Percentiles rank a stretch among this genome's conserved stretches.
Evolutionary conservation across 1,140 invertebrate species (phyloP).

Genomic region (Maconellicoccus hirsutus): DNA sequence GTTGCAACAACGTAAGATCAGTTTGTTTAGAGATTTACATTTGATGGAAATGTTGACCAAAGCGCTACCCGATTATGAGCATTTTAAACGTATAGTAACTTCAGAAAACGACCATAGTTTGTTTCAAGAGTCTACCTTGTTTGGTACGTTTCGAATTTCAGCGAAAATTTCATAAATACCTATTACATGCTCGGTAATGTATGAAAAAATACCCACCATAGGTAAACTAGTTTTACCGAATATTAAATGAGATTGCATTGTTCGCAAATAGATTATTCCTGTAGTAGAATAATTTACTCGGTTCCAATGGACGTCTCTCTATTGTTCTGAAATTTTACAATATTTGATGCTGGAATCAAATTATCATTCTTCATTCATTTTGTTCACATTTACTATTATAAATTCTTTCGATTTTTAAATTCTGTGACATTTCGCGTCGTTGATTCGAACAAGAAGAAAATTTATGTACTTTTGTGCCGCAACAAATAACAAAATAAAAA

Average conservation of each 20-base stretch:
- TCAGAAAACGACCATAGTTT: not conserved
- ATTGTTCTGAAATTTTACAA: not conserved
- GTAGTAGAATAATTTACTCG: too few relatives aligned
- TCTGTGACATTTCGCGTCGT: too few relatives aligned
- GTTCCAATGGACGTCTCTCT: not conserved
- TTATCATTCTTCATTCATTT: too few relatives aligned
- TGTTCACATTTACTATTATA: too few relatives aligned
- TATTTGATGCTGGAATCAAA: too few relatives aligned
- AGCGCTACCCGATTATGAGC: not conserved
- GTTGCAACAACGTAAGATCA: slow-evolving; percentile 52
- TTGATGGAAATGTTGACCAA: slow-evolving; percentile 34
- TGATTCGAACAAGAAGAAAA: too few relatives aligned
- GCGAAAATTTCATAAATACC: too few relatives aligned
- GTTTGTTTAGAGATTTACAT: slow-evolving; percentile 59
- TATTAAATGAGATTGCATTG: not conserved
- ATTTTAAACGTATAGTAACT: not conserved
- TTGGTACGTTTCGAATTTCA: not conserved
- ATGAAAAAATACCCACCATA: not conserved
- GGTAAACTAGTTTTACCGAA: not conserved
- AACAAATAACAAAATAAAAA: too few relatives aligned
- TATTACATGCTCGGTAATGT: too few relatives aligned
- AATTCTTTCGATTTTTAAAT: too few relatives aligned
- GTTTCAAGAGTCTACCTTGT: not conserved
- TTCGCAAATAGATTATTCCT: not conserved
- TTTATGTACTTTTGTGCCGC: too few relatives aligned